Conservation (phyloP, 92 coral and sea anemone species). For the Phenganax subtilis region DNA sequence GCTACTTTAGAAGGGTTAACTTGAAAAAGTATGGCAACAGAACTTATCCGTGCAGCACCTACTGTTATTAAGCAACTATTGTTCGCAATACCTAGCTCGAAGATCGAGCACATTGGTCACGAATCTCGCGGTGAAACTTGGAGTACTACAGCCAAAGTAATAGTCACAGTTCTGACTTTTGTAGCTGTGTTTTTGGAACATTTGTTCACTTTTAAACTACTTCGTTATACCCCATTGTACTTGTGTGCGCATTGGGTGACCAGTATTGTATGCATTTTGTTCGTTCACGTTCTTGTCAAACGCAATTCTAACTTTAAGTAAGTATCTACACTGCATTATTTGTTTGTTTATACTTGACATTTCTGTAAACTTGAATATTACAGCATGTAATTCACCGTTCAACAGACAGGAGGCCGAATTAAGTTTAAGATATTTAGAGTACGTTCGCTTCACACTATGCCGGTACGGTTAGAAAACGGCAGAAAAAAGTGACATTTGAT, state of each 20-base stretch:
- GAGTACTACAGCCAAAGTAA: conserved; percentile 15
- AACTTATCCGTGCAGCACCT: not conserved
- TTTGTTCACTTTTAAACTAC: conserved; percentile 24
- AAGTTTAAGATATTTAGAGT: no score
- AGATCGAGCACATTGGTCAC: not conserved
- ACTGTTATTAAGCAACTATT: not conserved
- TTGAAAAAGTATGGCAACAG: conserved; percentile 20
- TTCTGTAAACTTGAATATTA: no score
- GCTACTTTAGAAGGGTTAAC: not conserved
- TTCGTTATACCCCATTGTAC: conserved; percentile 18
- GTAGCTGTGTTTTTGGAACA: conserved; percentile 26
- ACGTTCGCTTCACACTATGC: no score
- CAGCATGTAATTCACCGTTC: no score
- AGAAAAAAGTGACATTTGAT: no score
- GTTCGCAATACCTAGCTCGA: conserved; percentile 18
- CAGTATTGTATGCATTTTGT: not conserved
- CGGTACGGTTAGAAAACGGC: no score
- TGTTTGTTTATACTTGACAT: no score
- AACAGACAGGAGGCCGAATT: no score
- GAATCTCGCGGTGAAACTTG: not conserved
- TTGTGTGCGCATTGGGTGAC: conserved; percentile 12
- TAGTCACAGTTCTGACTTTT: conserved; percentile 12
- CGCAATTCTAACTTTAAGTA: conserved; percentile 5
- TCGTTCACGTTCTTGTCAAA: conserved; percentile 15
- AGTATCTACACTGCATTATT: not conserved